Conservation (phyloP, 2,888 invertebrate genomes). For the Tryphoninae sp. region DNA sequence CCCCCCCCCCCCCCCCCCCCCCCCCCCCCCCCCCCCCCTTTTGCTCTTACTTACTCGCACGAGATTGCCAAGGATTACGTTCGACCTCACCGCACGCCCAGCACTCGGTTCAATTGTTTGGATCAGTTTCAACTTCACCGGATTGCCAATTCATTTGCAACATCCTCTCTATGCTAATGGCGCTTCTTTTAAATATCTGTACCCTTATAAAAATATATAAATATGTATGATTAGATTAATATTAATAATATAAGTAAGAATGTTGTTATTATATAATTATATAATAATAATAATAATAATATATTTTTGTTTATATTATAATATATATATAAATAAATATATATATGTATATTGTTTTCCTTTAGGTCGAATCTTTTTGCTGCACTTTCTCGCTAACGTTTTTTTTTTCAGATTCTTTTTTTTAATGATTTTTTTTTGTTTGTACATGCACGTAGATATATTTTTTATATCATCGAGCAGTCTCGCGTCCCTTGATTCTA, state of each 20-base stretch:
- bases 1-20: too few species aligned
- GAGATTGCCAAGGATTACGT: conserved; percentile 36
- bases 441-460: neutral
- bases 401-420: neutral
- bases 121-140: conserved; percentile 19
- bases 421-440: neutral
- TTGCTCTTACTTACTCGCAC: conserved; percentile 4
- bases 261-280: too few species aligned
- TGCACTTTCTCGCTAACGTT: too few species aligned
- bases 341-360: too few species aligned
- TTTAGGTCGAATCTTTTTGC: too few species aligned
- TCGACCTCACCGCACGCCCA: conserved; percentile 16
- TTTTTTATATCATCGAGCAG: conserved; percentile 1
- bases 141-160: conserved; percentile 29
- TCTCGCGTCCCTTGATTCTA: conserved; percentile 1
- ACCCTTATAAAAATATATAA: too few species aligned
- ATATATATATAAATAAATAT: too few species aligned
- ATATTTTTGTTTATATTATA: too few species aligned
- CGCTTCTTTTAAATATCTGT: too few species aligned
- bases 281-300: too few species aligned
- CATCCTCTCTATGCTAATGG: neutral
- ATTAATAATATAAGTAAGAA: too few species aligned
- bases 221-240: too few species aligned
- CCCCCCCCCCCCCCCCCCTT: neutral
- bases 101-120: conserved; percentile 23